Evolutionary conservation across 2,888 invertebrate genomes (phyloP), one percentile per base, ranked within the genome.

Genomic region (Girardia tigrina): DNA sequence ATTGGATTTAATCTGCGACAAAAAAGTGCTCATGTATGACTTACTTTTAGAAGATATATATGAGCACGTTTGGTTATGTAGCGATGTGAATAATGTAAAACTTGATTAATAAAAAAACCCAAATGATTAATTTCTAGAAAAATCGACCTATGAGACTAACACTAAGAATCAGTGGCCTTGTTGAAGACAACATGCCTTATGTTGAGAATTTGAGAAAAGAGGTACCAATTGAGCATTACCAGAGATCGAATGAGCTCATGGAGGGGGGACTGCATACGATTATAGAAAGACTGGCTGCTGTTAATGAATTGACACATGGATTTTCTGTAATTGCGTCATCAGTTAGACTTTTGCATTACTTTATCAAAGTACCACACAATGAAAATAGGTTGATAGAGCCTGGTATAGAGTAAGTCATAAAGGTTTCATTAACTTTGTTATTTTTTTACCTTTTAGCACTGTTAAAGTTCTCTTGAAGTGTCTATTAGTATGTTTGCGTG

Each of bases 111-210:
- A 56, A 8, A 20, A 56, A 20, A 12, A 20, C 4, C 23, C 2
- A 16, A 20, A 20, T n/a, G 23, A 2, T 12, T 20, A 12, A 6
- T 71, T 6, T 26, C 2, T 29, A 71, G 71, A 71, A 71, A 26
- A 71, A 26, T 70, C 29, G 42, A 56, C 74, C 74, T 12, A 74
- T 74, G 74, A 26, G 69, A 14, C 74, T 74, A 26, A 56, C 42
- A 27, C n/a, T 42, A 14, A 56, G 74, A 1, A 74, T 74, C 23
- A 26, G 29, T 27, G 74, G 74, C 6, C 26, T 74, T 8, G 74
- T 42, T 4, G 36, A 36, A 27, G 74, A 74, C 28, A 70, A 74
- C 26, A 26, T 69, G 28, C 74, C 42, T 26, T 70, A 74, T 28
- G 69, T 74, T 28, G 74, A 74, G 27, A 26, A n/a, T 71, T 29